Evolutionary conservation across 2,888 invertebrate genomes (phyloP), one percentile per base, ranked within the genome.

Genomic region (Boloria selene): DNA sequence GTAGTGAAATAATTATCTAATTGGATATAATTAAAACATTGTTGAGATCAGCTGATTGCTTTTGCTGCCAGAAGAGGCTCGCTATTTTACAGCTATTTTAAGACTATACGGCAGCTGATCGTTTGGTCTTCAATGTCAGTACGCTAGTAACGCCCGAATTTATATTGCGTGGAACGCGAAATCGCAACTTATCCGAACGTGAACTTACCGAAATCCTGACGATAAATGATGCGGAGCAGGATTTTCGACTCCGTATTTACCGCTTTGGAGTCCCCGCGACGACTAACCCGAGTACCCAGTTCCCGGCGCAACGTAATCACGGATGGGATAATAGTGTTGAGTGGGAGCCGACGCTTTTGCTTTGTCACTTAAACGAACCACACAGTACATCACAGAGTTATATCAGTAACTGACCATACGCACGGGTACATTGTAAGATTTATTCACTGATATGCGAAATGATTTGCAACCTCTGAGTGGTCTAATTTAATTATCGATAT

Each of bases 171-270:
- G 58, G 67, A 70, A 58, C 59, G 58, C 65, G 64, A 71, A 66
- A 63, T 68, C 64, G 31, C 65, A 68, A 67, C 51, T 65, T 63
- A 60, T 79, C 52, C 53, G 17, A 17, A 54, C 61, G 54, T 47
- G 53, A 45, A 90, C 92, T 92, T 83, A 92, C 92, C 92, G 87
- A 85, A 90, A 87, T 90, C 87, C 85, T 90, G 90, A 75, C 88
- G 88, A 84, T 87, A 87, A 87, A 92, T 92, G 90, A 90, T 90
- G 86, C 86, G 90, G 80, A 85, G 85, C 81, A 86, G 85, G 85
- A 87, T 87, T 83, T 82, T 86, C 87, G 88, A 86, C 91, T 92
- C 92, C 92, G 92, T 92, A 91, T 87, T 92, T 90, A 86, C 92
- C 87, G 88, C 90, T 89, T 87, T 87, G 84, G 86, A 86, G 86